Percentiles rank a stretch among this genome's conserved stretches.
phyloP scores from a whole-genome alignment of 2,113 vertebrate species.

The Trogon melanurus region DNA sequence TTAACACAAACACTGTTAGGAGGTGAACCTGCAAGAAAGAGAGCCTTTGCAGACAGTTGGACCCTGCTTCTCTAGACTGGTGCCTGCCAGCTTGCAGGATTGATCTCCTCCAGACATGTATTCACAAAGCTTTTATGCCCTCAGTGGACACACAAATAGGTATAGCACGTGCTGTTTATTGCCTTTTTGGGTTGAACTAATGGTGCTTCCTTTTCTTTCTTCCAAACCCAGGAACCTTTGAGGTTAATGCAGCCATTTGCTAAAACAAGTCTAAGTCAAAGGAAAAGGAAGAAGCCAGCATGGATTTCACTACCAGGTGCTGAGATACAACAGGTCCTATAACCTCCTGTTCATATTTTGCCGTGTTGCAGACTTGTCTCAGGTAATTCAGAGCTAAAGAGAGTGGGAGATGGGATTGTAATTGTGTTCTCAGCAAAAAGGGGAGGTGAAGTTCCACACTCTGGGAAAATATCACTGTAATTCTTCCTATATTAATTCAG shows the following conservation, averaged over 20 bases:
- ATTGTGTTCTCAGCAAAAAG: background rate
- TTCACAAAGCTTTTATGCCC: background rate
- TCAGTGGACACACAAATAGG: background rate
- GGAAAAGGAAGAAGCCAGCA: background rate
- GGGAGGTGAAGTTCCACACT: background rate
- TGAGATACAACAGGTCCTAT: background rate
- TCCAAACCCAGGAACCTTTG: background rate
- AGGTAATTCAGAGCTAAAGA: background rate
- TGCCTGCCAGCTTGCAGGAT: background rate
- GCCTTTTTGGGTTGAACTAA: background rate
- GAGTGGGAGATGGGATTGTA: background rate
- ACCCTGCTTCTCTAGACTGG: background rate
- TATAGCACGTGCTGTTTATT: background rate
- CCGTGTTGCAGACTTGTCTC: background rate
- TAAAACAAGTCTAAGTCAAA: background rate
- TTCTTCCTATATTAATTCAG: conserved; percentile 44
- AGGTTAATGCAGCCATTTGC: background rate
- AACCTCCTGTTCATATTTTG: background rate
- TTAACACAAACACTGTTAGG: background rate
- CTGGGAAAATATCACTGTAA: background rate
- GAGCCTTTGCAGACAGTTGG: background rate
- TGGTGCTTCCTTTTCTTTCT: background rate
- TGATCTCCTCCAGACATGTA: background rate
- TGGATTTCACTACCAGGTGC: background rate
- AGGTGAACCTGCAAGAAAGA: background rate